phyloP scores from a whole-genome alignment of 2,888 invertebrate genomes.

The Salpingus planirostris region DNA sequence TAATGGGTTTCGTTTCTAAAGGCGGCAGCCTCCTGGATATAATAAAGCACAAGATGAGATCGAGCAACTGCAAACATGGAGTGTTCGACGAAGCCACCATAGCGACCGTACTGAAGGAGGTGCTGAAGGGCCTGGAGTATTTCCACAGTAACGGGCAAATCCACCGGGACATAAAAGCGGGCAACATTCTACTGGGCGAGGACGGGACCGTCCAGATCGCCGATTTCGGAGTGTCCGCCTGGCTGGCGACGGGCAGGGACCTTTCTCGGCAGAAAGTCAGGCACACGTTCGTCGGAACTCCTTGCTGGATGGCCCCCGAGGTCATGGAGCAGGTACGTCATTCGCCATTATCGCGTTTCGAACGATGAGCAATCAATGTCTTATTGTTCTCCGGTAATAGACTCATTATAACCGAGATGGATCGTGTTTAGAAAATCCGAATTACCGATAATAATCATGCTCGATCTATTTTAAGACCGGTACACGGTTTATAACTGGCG shows the following conservation, averaged over 20 bases:
- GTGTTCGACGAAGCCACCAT: conserved; percentile 97
- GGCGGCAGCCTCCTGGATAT: conserved; percentile 81
- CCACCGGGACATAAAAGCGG: conserved; percentile 96
- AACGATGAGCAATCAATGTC: too few species aligned
- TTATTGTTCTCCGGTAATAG: too few species aligned
- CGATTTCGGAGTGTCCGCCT: conserved; percentile 97
- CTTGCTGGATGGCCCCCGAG: conserved; percentile 99
- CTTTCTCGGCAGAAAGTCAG: conserved; percentile 88
- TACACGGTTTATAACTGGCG: too few species aligned
- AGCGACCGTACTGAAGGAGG: conserved; percentile 91
- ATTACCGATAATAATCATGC: too few species aligned
- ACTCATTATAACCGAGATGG: too few species aligned
- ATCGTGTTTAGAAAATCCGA: too few species aligned
- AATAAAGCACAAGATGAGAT: conserved; percentile 91
- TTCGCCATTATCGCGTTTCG: too few species aligned
- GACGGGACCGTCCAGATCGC: conserved; percentile 97
- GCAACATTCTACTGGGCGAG: conserved; percentile 92
- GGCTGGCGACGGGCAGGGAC: conserved; percentile 92
- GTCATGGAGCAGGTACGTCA: conserved; percentile 87
- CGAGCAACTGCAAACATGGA: conserved; percentile 85
- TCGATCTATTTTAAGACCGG: too few species aligned
- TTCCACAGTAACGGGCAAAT: conserved; percentile 98
- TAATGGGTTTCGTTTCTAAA: conserved; percentile 18
- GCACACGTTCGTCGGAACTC: conserved; percentile 98
- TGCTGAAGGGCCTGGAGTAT: conserved; percentile 94